phyloP scores from a whole-genome alignment of 1,140 invertebrate species.

The Drosophila azteca region DNA sequence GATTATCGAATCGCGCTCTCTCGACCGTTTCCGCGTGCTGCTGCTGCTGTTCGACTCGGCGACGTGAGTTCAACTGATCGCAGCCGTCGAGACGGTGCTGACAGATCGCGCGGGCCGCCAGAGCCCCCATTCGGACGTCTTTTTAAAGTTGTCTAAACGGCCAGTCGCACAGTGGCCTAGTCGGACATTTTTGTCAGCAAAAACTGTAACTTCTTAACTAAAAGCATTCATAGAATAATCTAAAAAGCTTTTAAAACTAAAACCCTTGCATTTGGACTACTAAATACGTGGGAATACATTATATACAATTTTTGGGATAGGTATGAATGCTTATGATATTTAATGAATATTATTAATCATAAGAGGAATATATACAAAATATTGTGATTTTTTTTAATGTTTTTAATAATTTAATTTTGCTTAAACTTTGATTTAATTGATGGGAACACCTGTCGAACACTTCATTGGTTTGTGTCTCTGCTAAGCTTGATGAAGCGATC shows the following conservation, averaged over 20 bases:
- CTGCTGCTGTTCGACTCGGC: slow-evolving; percentile 52
- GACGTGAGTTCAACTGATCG: slow-evolving; percentile 62
- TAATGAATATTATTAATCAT: no score
- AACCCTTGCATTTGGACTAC: no score
- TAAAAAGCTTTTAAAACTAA: no score
- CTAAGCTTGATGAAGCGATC: slow-evolving; percentile 17
- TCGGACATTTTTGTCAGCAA: no score
- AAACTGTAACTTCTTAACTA: no score
- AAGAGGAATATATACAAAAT: no score
- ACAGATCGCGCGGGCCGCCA: slow-evolving; percentile 54
- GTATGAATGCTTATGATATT: no score
- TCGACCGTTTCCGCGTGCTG: slow-evolving; percentile 53
- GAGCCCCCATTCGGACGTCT: slow-evolving; percentile 30
- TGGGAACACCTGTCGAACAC: slow-evolving; percentile 12
- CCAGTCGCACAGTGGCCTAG: slow-evolving; percentile 2
- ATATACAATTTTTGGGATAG: no score
- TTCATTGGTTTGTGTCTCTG: slow-evolving; percentile 9
- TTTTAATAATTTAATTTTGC: no score
- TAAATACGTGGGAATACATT: no score
- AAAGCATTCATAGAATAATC: slow-evolving; percentile 16
- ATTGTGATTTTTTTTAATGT: no score
- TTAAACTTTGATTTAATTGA: neutral
- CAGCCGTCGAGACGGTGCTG: slow-evolving; percentile 41
- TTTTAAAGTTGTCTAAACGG: slow-evolving; percentile 70
- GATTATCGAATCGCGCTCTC: slow-evolving; percentile 1